These are phyloP conservation scores for Elysia chlorotica DNA, from an alignment of 1,140 invertebrate genomes.

Conservation along the genomic window DNA sequence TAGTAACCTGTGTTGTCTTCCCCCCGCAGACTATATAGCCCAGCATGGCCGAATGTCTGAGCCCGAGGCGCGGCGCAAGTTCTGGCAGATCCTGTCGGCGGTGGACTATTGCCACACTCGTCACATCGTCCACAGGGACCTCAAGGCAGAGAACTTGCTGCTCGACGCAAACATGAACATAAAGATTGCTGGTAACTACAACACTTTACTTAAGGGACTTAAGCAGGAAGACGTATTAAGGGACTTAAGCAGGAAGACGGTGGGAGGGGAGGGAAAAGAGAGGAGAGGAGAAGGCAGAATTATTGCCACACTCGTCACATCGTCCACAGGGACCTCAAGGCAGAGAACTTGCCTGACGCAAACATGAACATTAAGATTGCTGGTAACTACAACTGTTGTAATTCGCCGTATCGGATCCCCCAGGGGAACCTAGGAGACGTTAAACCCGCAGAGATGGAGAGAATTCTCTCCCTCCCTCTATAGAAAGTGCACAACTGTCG, in stretches of 20 bases:
- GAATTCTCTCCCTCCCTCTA: too few relatives aligned
- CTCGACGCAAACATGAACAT: conserved; percentile 94
- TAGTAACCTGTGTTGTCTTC: not conserved
- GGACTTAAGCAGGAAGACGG: too few relatives aligned
- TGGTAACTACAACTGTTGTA: too few relatives aligned
- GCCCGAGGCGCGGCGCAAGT: conserved; percentile 87
- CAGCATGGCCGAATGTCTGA: conserved; percentile 92
- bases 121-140: conserved; percentile 93
- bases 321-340: conserved; percentile 94
- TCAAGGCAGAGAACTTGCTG: conserved; percentile 94
- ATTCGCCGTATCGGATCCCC: too few relatives aligned
- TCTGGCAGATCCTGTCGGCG: conserved; percentile 92
- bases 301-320: conserved; percentile 93
- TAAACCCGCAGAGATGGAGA: too few relatives aligned
- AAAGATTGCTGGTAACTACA: conserved; percentile 83
- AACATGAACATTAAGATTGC: conserved; percentile 97
- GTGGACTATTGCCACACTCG: conserved; percentile 94
- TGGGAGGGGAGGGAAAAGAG: not conserved
- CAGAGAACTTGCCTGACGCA: conserved; percentile 93
- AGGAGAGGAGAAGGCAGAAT: too few relatives aligned
- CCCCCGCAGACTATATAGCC: conserved; percentile 85
- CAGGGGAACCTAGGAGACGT: too few relatives aligned
- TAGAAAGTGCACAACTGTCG: too few relatives aligned
- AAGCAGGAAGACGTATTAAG: too few relatives aligned
- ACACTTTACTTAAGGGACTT: too few relatives aligned